Evolutionary conservation across 2,888 invertebrate genomes (phyloP), one percentile per base, ranked within the genome.

Genomic region (Lepeophtheirus nordmannii): DNA sequence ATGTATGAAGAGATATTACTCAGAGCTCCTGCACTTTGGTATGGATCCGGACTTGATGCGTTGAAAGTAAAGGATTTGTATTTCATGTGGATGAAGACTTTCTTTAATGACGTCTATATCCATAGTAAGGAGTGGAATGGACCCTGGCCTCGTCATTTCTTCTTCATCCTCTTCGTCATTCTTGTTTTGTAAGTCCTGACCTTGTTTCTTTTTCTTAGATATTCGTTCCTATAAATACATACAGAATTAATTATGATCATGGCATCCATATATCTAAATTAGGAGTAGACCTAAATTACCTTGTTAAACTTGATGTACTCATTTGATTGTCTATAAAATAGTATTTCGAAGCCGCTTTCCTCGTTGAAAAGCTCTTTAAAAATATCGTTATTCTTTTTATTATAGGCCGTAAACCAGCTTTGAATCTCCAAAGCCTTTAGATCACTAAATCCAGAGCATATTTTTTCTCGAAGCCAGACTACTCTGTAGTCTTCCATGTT

Each of bases 101-200:
- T 61, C 61, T 5, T 37, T 61, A 30, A 22, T 61, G 1, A 22
- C 37, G 39, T 61, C 61, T 23, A 17, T 61, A 7, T 61, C 37
- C n/a, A 37, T 61, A 38, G 61, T 17, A 23, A 37, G 39, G 17
- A 30, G 38, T 7, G 61, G 61, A 37, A 61, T 38, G 8, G 20
- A 9, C 30, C 20, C 61, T 7, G 61, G 61, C 38, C 39, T 23
- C 30, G 53, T n/a, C 8, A 17, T 46, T 46, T 46, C 53, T 8
- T 46, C 53, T 17, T 46, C 53, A 5, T 46, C 53, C 17, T 46
- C 53, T 5, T 14, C 14, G 1, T 17, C 8, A 46, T 14, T 17
- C 53, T 2, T 30, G 30, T 30, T 30, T 7, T 30, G 30, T 2
- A 30, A 30, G 2, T 30, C 30, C 8, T 46, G 53, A 5, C 2